Evolutionary conservation across 1,140 invertebrate species (phyloP), one percentile per base, ranked within the genome.

Genomic region (Pseudoatta argentina): DNA sequence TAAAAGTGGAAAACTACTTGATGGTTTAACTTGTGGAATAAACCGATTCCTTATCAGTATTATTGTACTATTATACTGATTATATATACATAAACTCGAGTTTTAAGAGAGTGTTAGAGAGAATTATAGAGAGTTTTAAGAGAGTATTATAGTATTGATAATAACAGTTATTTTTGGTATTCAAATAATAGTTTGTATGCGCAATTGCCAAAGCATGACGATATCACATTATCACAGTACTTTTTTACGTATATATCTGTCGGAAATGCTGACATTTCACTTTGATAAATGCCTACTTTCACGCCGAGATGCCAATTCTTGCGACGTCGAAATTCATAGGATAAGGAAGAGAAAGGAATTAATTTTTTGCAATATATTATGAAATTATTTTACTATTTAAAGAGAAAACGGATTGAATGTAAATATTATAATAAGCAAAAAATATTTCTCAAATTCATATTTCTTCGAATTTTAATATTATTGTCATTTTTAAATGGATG

Each of bases 1-100:
- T 0, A 55, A 66, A 78, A 34, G 27, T 51, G 7, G 18, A 34
- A 81, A 57, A 39, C 39, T 21, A 57, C 30, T 66, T 21, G 72
- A 3, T 24, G 5, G 27, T 34, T 30, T 0, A 39, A 76, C 8
- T 48, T 69, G 21, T 16, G 16, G 8, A 14, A 7, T 24, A 27
- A 66, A 78, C 39, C 16, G 3, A 66, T 66, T 55, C 18, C n/a
- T 81, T 81, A 71, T 81, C 77, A 14, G 51, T 55, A 30, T 44
- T 24, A 71, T 8, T 53, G 1, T 55, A 63, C 27, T 18, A 21
- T 27, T 21, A 21, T 44, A 44, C 34, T 16, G 14, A 71, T 69
- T 30, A 30, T 30, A 4, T 55, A 55, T 34, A 5, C 14, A 24
- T 79, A 2, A 78, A 44, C n/a, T 18, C 30, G 14, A 0, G 16